Evolutionary conservation across 2,113 vertebrate species (phyloP), one percentile per base, ranked within the genome.

Genomic region (Gymnocephalus cernua): DNA sequence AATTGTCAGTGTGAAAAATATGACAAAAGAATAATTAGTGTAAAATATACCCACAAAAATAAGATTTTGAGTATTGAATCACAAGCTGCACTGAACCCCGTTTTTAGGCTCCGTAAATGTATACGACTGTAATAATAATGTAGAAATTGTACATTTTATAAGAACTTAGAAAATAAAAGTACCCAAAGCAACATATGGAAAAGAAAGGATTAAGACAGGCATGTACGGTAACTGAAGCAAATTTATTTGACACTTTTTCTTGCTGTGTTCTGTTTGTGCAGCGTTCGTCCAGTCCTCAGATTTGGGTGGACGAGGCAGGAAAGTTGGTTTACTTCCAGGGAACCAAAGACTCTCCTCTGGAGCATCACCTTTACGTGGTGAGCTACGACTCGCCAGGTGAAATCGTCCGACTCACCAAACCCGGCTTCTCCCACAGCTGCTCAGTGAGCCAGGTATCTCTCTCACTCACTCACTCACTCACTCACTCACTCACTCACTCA

Each of bases 361-460:
- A 99, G 79, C 98, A 99, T 48, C 98, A 99, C 84, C 97, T 99
- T 25, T 99, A 99, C 0, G 97, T 96, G 5, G 97, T 96, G 77
- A 97, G 96, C 94, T 99, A 99, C 0, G 95, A 97, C n/a, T 67
- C 62, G 0, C 96, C 96, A 0, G 95, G 96, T 0, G 97, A 99
- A 87, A 96, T 98, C 0, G 90, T 98, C 77, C 91, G 97, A 38
- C 96, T 99, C 70, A 99, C 98, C 77, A 97, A 96, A 0, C 93
- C 94, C 0, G 98, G 98, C 72, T 99, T 97, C 93, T 98, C 97
- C 47, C 97, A 99, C 90, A 98, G 96, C 95, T 99, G 97, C 70
- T 97, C 96, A 9, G 95, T 99, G 93, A 99, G 97, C 94, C 97
- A 97, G 97, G 97, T 97, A 86, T n/a, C n/a, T n/a, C n/a, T n/a